phyloP scores from a whole-genome alignment of 92 coral and sea anemone genomes.

The Muricea muricata region DNA sequence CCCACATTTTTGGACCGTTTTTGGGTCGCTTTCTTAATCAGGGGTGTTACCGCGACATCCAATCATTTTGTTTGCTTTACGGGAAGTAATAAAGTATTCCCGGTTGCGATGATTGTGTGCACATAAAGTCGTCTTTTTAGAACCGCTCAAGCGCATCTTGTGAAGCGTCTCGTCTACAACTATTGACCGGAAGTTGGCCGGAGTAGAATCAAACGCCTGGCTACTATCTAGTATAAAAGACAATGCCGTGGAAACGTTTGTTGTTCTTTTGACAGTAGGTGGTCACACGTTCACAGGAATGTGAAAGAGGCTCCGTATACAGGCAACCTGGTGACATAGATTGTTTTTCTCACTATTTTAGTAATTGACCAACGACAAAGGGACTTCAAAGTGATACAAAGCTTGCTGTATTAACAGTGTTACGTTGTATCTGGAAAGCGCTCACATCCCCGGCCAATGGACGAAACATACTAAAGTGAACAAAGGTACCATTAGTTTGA shows the following conservation, averaged over 20 bases:
- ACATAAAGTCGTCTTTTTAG: conserved; percentile 12
- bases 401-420: conserved; percentile 4
- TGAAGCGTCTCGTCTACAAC: conserved; percentile 18
- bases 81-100: conserved; percentile 27
- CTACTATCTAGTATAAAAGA: conserved; percentile 2
- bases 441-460: not conserved
- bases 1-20: not conserved
- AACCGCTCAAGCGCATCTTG: conserved; percentile 33
- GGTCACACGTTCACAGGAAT: conserved; percentile 9
- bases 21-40: not conserved
- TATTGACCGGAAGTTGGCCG: conserved; percentile 21
- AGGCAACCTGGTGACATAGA: conserved; percentile 6
- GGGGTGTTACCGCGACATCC: not conserved
- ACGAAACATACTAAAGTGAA: not conserved
- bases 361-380: conserved; percentile 31
- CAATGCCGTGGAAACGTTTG: conserved; percentile 35
- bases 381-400: conserved; percentile 16
- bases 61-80: conserved; percentile 18
- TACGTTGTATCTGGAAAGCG: not conserved
- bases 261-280: not conserved
- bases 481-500: conserved; percentile 16
- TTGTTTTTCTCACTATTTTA: conserved; percentile 2
- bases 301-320: not conserved
- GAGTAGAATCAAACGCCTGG: conserved; percentile 6
- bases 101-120: not conserved